Base-by-base conservation (phyloP, 2,113 vertebrate species). In the Puntigrus tetrazona region DNA sequence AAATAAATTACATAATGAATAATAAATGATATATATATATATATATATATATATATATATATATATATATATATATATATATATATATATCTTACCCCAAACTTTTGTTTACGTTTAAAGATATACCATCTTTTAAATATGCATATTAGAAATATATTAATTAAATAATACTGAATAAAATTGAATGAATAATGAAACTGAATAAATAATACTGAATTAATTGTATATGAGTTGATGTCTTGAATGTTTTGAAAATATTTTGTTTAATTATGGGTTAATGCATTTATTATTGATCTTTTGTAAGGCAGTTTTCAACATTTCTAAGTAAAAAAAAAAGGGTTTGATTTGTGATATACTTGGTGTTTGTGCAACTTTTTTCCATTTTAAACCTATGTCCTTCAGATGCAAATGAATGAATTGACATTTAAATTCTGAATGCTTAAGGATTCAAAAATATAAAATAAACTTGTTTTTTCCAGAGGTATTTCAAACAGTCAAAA, bases 401-500 rank as follows among this genome's bases (percentile, higher is more conserved):
- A 41, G 22, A 70, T 5, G n/a, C n/a, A n/a, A n/a, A 25, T 41
- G 67, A 72, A 25, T n/a, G 20, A 70, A 38, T 70, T 16, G 1
- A 8, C 38, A 43, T 72, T 18, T 22, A 16, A 14, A n/a, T 57
- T 38, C 14, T n/a, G 20, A 8, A 38, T 55, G 8, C 52, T 78
- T 38, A 78, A 36, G 31, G 14, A 78, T 77, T 22, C 5, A 20
- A 38, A 13, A 25, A 25, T 18, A 13, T 78, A 16, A 6, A 7
- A 52, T 18, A 82, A 41, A 18, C 59, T 72, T 31, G 61, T 20
- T 4, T 29, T 50, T 38, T 73, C 5, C 73, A 69, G 20, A 61
- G 14, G 27, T 27, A 65, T 31, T 29, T 29, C 25, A 79, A 73
- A 74, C 18, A 36, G 70, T 78, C 43, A 61, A 78, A 82, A 67